A percentile compares a stretch with the other conserved stretches of the same genome.
Conservation (phyloP, 2,797 vertebrate genomes). For the Lycodopsis pacificus region DNA sequence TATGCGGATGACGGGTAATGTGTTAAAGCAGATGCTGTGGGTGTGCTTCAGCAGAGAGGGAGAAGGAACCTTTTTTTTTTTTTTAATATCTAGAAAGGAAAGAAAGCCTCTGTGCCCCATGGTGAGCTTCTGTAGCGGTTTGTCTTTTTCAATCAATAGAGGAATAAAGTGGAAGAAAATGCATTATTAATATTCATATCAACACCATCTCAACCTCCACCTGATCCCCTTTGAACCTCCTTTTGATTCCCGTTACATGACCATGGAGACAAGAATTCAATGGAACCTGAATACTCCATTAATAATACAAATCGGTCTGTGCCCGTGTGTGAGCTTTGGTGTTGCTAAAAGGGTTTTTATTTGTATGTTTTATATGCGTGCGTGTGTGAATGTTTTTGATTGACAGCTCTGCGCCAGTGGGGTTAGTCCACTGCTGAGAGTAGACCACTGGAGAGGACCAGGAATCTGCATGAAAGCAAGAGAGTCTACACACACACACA, state of each 20-base stretch:
- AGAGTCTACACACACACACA: background rate
- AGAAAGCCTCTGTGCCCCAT: background rate
- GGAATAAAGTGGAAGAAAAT: background rate
- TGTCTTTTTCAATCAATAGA: background rate
- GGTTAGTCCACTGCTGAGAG: constrained; percentile 63
- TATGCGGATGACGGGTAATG: background rate
- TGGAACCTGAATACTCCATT: background rate
- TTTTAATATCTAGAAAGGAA: constrained; percentile 1
- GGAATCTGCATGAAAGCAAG: constrained; percentile 61
- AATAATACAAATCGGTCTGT: no score
- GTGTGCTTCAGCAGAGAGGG: background rate
- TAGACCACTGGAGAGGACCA: constrained; percentile 48
- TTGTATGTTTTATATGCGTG: background rate
- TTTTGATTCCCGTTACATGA: background rate
- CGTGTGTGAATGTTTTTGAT: constrained; percentile 48
- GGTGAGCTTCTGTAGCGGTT: background rate
- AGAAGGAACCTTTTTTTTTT: background rate
- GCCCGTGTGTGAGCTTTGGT: background rate
- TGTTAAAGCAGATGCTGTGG: constrained; percentile 14
- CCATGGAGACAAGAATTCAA: background rate
- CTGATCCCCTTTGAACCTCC: background rate
- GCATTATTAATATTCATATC: background rate
- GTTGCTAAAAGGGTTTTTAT: background rate
- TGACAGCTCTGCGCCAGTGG: constrained; percentile 65
- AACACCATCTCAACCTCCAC: background rate